Evolutionary conservation across 2,113 vertebrate genomes (phyloP).

Genomic region (Nymphicus hollandicus): DNA sequence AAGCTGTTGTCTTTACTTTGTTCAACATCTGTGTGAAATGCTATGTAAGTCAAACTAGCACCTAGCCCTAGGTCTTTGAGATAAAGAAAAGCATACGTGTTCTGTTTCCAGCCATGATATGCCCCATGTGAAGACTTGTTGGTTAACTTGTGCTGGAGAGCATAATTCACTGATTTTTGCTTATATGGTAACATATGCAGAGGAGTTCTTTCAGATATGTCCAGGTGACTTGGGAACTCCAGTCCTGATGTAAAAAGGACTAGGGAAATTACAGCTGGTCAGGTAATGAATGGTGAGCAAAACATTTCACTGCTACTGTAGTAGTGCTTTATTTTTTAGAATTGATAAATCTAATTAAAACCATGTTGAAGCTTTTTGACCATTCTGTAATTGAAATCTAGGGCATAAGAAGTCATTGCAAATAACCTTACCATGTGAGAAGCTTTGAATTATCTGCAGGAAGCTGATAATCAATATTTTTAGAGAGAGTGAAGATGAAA

Average conservation of each 20-base stretch:
- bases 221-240: background rate
- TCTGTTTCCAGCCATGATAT: background rate
- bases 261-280: background rate
- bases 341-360: background rate
- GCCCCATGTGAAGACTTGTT: background rate
- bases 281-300: background rate
- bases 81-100: background rate
- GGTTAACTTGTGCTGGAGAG: background rate
- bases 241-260: background rate
- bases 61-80: background rate
- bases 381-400: background rate
- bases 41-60: background rate
- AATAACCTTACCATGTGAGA: background rate
- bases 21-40: background rate
- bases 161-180: background rate
- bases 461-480: background rate
- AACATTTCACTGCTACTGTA: background rate
- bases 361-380: background rate
- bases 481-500: background rate
- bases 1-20: fast-evolving
- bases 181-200: fast-evolving
- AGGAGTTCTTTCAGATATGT: background rate
- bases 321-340: background rate
- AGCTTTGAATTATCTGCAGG: background rate
- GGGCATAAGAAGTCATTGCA: background rate